Percentiles rank a stretch among this genome's conserved stretches.
Evolutionary conservation across 2,797 vertebrate genomes (phyloP).

Genomic region (Eulemur coronatus): DNA sequence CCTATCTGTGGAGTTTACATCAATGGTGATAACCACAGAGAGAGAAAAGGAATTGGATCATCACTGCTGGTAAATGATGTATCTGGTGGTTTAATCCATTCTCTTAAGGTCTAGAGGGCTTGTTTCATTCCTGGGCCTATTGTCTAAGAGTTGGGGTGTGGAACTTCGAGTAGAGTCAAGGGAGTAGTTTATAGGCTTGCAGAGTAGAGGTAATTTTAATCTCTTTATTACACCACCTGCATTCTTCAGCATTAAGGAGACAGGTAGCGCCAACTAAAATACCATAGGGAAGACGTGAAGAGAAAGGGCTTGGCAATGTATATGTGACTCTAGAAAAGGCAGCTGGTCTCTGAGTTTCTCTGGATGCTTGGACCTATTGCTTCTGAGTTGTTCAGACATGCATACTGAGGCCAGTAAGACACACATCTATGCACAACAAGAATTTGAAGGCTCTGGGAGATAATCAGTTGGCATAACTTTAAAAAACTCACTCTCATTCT

Average conservation of each 20-base stretch:
- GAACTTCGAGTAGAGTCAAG: neutral
- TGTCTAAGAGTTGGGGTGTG: neutral
- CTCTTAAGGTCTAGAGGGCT: neutral
- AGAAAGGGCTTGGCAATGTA: neutral
- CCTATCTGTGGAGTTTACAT: conserved; percentile 66
- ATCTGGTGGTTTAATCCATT: neutral
- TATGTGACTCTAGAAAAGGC: neutral
- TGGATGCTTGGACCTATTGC: neutral
- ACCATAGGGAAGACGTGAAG: neutral
- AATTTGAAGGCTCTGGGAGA: neutral
- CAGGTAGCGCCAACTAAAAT: neutral
- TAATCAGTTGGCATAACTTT: neutral
- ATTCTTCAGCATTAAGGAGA: neutral
- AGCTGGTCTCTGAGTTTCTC: neutral
- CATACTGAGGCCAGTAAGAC: neutral
- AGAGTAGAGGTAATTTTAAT: neutral
- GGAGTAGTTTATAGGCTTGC: neutral
- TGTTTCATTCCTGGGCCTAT: neutral
- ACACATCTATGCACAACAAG: neutral
- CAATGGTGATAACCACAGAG: conserved; percentile 68
- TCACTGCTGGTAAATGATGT: conserved; percentile 53
- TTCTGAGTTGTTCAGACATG: neutral
- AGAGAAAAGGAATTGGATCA: conserved; percentile 66
- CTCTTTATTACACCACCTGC: neutral
- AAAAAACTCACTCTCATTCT: neutral